Evolutionary conservation across 2,888 invertebrate species (phyloP), one percentile per base, ranked within the genome.

Genomic region (Allolobophora icterica): DNA sequence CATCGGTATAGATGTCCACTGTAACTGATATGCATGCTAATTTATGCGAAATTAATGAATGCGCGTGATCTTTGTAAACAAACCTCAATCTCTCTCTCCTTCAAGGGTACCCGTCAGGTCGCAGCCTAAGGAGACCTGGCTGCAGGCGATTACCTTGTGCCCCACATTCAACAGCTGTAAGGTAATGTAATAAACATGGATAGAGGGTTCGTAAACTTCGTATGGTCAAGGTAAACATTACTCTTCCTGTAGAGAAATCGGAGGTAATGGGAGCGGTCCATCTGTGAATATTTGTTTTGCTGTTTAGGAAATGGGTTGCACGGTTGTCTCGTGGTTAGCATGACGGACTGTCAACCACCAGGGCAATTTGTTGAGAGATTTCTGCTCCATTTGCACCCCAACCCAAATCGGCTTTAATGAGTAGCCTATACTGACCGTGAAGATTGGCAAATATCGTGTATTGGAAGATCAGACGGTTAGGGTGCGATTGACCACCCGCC

Each of bases 61-160:
- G 71, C 71, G 71, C 71, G 71, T 71, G 71, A 71, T 71, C 71
- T 71, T 71, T 71, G n/a, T 71, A 71, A 71, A 71, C 71, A 71
- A n/a, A 71, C 71, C 30, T 71, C 71, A n/a, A 71, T 5, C 71
- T 30, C n/a, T 71, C n/a, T 71, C 17, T 1, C 17, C 71, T 30
- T 71, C 71, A 71, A 71, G 71, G 71, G n/a, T 13, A 71, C 71
- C 21, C n/a, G 30, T 30, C 71, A n/a, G 71, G 71, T 71, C 30
- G 71, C 71, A n/a, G 71, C n/a, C 71, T 71, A 71, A n/a, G 71
- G 71, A 71, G 30, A n/a, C 71, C 71, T 71, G 0, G 8, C 0
- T 71, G n/a, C n/a, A n/a, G 30, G n/a, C n/a, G 30, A 11, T 71
- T 30, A n/a, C n/a, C n/a, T n/a, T 30, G 11, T 71, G 71, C 71